These are phyloP conservation scores for Halcyon malimbica DNA, from an alignment of 2,113 vertebrate genomes.

Conservation along the genomic window DNA sequence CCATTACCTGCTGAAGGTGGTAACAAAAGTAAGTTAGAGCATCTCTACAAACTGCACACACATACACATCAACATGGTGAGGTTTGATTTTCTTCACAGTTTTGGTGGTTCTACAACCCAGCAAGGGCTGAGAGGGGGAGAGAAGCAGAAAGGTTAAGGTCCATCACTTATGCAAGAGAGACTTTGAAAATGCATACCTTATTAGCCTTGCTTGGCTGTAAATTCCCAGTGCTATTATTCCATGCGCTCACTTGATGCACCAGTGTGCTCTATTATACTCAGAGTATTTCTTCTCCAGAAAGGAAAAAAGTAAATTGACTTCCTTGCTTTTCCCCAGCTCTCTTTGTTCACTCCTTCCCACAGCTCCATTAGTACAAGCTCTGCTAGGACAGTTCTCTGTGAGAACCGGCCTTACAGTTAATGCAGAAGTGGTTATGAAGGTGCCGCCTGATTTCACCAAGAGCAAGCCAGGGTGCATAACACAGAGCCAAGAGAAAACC, in stretches of 20 bases:
- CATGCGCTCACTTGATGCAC: neutral
- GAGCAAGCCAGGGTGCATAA: neutral
- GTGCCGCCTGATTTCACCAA: neutral
- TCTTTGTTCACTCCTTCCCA: neutral
- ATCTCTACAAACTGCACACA: neutral
- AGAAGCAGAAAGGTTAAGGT: neutral
- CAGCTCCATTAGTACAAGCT: neutral
- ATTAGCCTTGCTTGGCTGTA: neutral
- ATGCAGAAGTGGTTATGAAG: neutral
- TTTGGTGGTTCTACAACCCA: neutral
- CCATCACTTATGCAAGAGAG: neutral
- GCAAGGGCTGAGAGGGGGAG: neutral
- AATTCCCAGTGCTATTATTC: slow-evolving; percentile 4
- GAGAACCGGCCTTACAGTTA: neutral
- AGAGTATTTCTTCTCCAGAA: neutral
- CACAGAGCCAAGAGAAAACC: neutral
- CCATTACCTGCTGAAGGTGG: neutral
- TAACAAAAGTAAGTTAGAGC: neutral
- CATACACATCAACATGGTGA: neutral
- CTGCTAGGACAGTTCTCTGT: neutral
- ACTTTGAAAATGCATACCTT: slow-evolving; percentile 24
- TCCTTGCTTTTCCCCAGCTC: neutral
- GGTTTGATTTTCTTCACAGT: neutral
- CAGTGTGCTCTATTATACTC: neutral
- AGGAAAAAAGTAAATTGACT: neutral